Evolutionary conservation across 2,797 vertebrate genomes (phyloP).

Genomic region (Rhincodon typus): DNA sequence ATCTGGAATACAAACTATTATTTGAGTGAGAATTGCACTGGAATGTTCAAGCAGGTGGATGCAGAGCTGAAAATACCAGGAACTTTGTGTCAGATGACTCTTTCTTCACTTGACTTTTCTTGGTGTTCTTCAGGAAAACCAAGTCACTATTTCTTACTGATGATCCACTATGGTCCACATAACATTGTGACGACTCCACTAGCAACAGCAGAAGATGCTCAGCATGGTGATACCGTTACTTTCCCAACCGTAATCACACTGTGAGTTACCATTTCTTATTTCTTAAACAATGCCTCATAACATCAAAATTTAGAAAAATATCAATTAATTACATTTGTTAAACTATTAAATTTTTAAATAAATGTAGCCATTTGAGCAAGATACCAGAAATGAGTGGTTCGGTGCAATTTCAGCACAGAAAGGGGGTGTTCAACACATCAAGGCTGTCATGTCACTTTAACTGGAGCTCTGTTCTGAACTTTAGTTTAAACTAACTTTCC

Average conservation of each 20-base stretch:
- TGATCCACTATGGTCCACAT: conserved; percentile 65
- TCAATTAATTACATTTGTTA: neutral
- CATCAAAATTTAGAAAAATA: neutral
- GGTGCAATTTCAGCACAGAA: neutral
- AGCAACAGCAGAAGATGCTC: conserved; percentile 63
- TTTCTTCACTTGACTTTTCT: neutral
- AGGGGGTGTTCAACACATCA: neutral
- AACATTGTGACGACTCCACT: conserved; percentile 65
- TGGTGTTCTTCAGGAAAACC: conserved; percentile 51
- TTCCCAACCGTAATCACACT: conserved; percentile 64
- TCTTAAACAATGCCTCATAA: neutral
- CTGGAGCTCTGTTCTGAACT: neutral
- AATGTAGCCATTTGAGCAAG: neutral
- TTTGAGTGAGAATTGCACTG: neutral
- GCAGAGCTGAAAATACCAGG: neutral
- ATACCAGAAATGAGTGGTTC: neutral
- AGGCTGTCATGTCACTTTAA: neutral
- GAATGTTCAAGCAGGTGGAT: neutral
- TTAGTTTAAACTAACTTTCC: neutral
- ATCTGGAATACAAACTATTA: neutral
- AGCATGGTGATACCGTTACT: conserved; percentile 66
- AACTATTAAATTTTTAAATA: neutral
- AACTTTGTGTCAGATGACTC: neutral
- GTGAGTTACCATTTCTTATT: conserved; percentile 50
- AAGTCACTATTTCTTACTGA: conserved; percentile 68